Base-by-base conservation (phyloP, 2,888 invertebrate species). In the Drosophila mayaguana region DNA sequence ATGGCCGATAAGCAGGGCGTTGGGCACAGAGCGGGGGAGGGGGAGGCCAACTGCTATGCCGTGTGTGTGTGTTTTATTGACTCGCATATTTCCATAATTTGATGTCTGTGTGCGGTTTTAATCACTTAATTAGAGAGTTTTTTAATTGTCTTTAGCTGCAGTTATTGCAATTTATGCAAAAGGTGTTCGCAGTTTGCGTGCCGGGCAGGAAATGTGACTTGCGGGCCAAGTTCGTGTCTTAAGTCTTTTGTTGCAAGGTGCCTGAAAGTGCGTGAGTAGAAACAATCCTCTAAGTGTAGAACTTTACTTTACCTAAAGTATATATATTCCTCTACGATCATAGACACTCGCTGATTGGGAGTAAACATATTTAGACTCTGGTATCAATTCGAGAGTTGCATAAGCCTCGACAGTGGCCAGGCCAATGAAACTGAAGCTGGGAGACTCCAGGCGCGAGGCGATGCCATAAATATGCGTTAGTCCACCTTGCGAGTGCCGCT, bases 391-490 rank as follows among this genome's bases (percentile, higher is more conserved):
- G 61, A 77, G 63, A 50, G 63, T 56, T 74, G 67, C 63, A 55
- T 63, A 54, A 68, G 63, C 57, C 71, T 71, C 76, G 57, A 55
- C 60, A 59, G 65, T 55, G 61, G 59, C 73, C 56, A 70, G 63
- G 43, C 56, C 66, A 72, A 83, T 78, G 63, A 83, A 81, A 55
- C 61, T 53, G 46, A 71, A n/a, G 42, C 43, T 43, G 12, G 22
- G 20, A 28, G 48, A 9, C 28, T 56, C 46, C 16, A 20, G 71
- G 66, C 68, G 75, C 67, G 72, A 71, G 74, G 53, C 74, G 74
- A 80, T 80, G 71, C 73, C 91, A 91, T 91, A 91, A 88, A 91
- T 91, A 91, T 81, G 87, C 84, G 90, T 91, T 90, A 84, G 85
- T 45, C 45, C 62, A 48, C 55, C 54, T 22, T 36, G 46, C 55